Evolutionary conservation across 2,797 vertebrate species (phyloP), one percentile per base, ranked within the genome.

Genomic region (Diglossa cyanea): DNA sequence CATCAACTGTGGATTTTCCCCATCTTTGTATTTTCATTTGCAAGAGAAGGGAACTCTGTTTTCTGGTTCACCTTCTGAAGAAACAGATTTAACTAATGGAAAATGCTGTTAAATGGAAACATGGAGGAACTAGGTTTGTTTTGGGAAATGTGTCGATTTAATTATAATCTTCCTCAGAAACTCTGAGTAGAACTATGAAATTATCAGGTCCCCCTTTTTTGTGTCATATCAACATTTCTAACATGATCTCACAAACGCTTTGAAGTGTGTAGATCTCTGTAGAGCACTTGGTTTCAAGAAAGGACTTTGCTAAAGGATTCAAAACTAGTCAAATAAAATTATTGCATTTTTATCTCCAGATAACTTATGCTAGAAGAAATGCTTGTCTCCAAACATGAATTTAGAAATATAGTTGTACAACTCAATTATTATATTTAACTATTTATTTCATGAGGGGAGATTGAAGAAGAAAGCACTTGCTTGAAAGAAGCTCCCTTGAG

Each of bases 21-120:
- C 66, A 66, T 68, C 79, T 63, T 44, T 45, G n/a, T 85, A 25
- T 94, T 93, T 93, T 86, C 74, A 30, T 71, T 87, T 67, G n/a
- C 9, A 28, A 62, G 30, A 68, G 61, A 91, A 85, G 19, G 50
- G 30, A 77, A 25, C 35, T 75, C 53, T 47, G 15, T 68, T 93
- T 93, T 84, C 58, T 88, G 54, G 55, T 66, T 90, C 65, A 54
- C 44, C 66, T 83, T 57, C 48, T 47, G 39, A 71, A 74, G 30
- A 76, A 96, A 83, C 5, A 61, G 10, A 50, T 68, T 65, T 61
- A 37, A 51, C 37, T 50, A 63, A 47, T 26, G 45, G 77, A 45
- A 88, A 93, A 82, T 85, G 6, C 26, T 55, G 26, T 26, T 61
- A 86, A 79, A 75, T 53, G 54, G 26, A 74, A 84, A 47, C 13